Conservation (phyloP, 2,888 invertebrate genomes). For the Ichneumon xanthorius region DNA sequence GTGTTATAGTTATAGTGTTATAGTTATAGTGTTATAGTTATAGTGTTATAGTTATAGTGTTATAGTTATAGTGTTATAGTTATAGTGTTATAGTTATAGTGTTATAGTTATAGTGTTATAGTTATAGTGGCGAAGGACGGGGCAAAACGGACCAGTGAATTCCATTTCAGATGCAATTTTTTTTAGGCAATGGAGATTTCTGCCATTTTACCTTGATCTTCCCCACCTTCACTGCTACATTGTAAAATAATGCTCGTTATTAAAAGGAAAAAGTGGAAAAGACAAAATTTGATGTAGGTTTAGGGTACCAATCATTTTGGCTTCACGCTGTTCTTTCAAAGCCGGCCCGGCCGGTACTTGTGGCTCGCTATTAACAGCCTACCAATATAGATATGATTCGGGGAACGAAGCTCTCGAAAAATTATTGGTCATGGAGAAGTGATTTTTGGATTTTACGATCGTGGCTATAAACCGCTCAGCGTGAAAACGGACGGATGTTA, state of each 20-base stretch:
- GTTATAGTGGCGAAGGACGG: no score
- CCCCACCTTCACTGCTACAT: not conserved
- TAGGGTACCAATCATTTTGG: not conserved
- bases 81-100: no score
- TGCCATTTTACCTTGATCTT: not conserved
- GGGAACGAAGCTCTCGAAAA: slow-evolving; percentile 34
- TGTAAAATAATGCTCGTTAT: not conserved
- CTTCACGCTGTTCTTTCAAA: not conserved
- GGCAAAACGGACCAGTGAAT: no score
- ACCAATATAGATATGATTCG: slow-evolving; percentile 30
- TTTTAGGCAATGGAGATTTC: not conserved
- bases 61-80: no score
- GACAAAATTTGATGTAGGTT: not conserved
- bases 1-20: no score
- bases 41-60: no score
- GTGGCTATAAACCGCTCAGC: slow-evolving; percentile 18
- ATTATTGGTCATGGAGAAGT: slow-evolving; percentile 46
- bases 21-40: no score
- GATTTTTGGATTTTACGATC: slow-evolving; percentile 52
- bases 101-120: no score
- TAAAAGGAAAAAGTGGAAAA: not conserved
- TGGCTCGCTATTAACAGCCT: not conserved
- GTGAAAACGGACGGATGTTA: slow-evolving; percentile 60
- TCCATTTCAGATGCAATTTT: no score
- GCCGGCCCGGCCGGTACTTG: slow-evolving; percentile 3